Evolutionary conservation across 92 coral and sea anemone genomes (phyloP).

Genomic region (Plumapathes pennacea): DNA sequence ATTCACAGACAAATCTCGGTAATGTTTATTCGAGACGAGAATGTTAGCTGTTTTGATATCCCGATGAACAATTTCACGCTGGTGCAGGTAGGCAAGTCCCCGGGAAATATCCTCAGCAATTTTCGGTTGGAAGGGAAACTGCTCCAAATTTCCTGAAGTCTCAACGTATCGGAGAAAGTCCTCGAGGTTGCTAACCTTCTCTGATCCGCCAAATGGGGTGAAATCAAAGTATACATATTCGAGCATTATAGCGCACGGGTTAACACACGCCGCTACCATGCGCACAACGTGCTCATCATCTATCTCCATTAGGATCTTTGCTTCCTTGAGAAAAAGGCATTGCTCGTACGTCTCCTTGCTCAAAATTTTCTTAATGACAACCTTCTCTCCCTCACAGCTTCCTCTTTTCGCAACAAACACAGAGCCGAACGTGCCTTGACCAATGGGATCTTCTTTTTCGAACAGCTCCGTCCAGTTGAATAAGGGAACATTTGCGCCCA

Average conservation of each 20-base stretch:
- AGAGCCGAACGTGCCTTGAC: slow-evolving; percentile 30
- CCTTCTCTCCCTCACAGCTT: slow-evolving; percentile 24
- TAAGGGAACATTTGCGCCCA: too few relatives aligned
- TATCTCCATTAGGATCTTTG: slow-evolving; percentile 23
- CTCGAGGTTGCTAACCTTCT: slow-evolving; percentile 22
- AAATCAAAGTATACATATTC: slow-evolving; percentile 48
- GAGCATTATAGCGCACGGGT: slow-evolving; percentile 48
- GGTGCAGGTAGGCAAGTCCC: slow-evolving; percentile 35
- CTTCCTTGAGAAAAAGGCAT: slow-evolving; percentile 41
- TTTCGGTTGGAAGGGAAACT: slow-evolving; percentile 17
- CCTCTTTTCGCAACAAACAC: slow-evolving; percentile 28
- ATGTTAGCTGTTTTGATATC: slow-evolving; percentile 50
- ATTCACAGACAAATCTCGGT: slow-evolving; percentile 4
- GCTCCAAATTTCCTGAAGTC: too few relatives aligned
- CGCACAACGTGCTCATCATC: slow-evolving; percentile 28
- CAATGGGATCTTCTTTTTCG: slow-evolving; percentile 33
- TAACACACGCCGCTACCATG: slow-evolving; percentile 9
- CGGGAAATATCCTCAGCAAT: slow-evolving; percentile 20
- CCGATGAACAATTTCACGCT: slow-evolving; percentile 26
- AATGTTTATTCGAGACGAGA: slow-evolving; percentile 26
- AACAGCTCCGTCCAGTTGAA: slow-evolving; percentile 15
- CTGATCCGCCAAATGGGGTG: slow-evolving; percentile 35
- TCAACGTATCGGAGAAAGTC: slow-evolving; percentile 8
- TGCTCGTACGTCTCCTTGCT: slow-evolving; percentile 4
- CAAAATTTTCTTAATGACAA: slow-evolving; percentile 30